Conservation (phyloP, 1,140 invertebrate genomes). For the Hesperophylax magnus region DNA sequence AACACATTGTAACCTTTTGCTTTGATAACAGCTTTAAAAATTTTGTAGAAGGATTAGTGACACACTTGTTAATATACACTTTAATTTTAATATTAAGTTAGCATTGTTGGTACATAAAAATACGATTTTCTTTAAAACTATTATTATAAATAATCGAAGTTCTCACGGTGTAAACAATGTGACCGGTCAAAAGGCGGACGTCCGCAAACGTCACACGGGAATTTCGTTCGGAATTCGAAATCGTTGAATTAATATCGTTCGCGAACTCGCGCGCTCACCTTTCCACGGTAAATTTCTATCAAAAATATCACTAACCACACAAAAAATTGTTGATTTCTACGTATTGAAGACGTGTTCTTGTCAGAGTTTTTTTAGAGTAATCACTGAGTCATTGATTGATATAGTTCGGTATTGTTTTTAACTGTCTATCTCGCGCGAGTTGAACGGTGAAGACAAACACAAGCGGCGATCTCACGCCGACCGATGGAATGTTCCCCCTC, state of each 20-base stretch:
- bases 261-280: conserved; percentile 2
- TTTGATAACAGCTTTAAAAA: no score
- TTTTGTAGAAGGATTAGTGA: not conserved
- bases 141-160: not conserved
- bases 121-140: no score
- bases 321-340: no score
- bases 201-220: conserved; percentile 43
- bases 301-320: no score
- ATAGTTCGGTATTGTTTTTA: not conserved
- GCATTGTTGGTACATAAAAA: no score
- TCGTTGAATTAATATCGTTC: not conserved
- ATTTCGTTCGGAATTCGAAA: conserved; percentile 35
- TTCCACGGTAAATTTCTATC: not conserved
- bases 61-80: not conserved
- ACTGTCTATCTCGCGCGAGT: conserved; percentile 22
- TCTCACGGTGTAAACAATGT: conserved; percentile 34
- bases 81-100: no score
- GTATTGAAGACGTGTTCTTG: no score
- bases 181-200: conserved; percentile 33
- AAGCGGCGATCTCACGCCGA: conserved; percentile 46
- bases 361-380: no score
- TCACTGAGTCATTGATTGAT: no score
- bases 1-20: no score
- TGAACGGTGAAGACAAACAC: conserved; percentile 42
- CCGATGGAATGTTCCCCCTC: conserved; percentile 53